Percentiles rank a stretch among this genome's conserved stretches.
Conservation (phyloP, 37 sponge, comb jelly and placozoan species). For the Dysidea cf. avara region DNA sequence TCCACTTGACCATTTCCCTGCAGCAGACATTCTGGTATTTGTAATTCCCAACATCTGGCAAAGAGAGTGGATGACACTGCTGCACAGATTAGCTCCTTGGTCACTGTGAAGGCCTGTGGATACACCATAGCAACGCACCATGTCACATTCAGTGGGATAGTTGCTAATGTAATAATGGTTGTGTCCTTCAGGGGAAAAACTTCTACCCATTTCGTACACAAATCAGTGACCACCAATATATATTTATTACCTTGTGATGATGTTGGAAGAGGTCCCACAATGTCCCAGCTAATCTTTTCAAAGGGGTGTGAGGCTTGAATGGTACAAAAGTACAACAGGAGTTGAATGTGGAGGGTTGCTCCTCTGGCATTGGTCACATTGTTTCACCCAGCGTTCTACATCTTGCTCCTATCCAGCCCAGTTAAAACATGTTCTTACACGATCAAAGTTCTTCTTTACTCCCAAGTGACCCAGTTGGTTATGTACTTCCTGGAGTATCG, state of each 20-base stretch:
- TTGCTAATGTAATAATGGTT: constrained; percentile 1
- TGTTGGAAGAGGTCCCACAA: constrained; percentile 25
- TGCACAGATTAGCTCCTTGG: constrained; percentile 22
- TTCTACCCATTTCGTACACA: constrained; percentile 34
- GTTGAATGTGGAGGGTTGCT: background rate
- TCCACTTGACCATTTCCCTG: too few species aligned
- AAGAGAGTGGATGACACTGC: constrained; percentile 4
- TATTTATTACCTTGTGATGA: constrained; percentile 15
- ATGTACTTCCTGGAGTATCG: constrained; percentile 17
- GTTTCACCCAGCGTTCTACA: background rate
- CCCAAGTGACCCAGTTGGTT: constrained; percentile 23
- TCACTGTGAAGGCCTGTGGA: constrained; percentile 21
- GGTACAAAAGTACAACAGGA: constrained; percentile 11
- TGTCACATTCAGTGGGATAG: constrained; percentile 10
- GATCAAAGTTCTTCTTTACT: constrained; percentile 16
- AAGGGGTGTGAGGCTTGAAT: constrained; percentile 4
- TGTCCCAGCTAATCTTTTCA: constrained; percentile 30
- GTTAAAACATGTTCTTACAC: constrained; percentile 10
- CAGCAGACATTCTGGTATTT: too few species aligned
- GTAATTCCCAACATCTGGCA: too few species aligned
- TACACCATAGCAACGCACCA: constrained; percentile 29
- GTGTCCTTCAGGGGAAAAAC: constrained; percentile 10
- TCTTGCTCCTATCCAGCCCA: constrained; percentile 24
- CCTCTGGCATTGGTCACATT: background rate
- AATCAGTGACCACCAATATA: constrained; percentile 25